Conservation (phyloP, 2,113 vertebrate species). For the Neolamprologus longior region DNA sequence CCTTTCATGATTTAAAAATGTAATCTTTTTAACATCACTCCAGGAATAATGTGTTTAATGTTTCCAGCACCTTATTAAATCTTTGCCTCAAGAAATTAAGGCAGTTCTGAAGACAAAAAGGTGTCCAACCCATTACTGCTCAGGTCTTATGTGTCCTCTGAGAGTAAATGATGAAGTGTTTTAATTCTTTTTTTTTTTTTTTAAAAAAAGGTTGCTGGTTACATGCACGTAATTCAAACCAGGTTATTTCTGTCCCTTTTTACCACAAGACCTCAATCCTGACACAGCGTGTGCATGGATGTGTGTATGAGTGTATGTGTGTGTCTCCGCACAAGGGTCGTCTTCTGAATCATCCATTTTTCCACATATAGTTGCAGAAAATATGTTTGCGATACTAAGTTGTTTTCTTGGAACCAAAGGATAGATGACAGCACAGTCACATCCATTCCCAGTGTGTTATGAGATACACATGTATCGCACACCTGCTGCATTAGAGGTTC, state of each 20-base stretch:
- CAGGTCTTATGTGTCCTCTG: neutral
- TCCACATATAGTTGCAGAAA: neutral
- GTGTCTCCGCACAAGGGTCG: neutral
- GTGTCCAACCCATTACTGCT: neutral
- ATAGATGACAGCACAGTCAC: neutral
- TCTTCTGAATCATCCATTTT: neutral
- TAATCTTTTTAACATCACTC: neutral
- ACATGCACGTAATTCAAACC: neutral
- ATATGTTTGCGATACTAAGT: neutral
- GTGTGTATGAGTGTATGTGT: neutral
- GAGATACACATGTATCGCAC: neutral
- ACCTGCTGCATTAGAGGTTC: neutral
- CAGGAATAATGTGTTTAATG: neutral
- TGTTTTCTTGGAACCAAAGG: neutral
- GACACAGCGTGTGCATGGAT: neutral
- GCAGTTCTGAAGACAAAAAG: neutral
- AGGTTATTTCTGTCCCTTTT: neutral
- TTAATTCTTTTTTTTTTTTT: neutral
- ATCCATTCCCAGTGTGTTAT: neutral
- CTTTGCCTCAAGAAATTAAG: neutral
- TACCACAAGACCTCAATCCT: neutral
- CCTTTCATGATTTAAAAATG: neutral
- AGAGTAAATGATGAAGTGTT: neutral
- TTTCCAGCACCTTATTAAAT: neutral
- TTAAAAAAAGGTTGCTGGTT: neutral